Evolutionary conservation across 2,888 invertebrate species (phyloP).

Genomic region (Phlogophora meticulosa): DNA sequence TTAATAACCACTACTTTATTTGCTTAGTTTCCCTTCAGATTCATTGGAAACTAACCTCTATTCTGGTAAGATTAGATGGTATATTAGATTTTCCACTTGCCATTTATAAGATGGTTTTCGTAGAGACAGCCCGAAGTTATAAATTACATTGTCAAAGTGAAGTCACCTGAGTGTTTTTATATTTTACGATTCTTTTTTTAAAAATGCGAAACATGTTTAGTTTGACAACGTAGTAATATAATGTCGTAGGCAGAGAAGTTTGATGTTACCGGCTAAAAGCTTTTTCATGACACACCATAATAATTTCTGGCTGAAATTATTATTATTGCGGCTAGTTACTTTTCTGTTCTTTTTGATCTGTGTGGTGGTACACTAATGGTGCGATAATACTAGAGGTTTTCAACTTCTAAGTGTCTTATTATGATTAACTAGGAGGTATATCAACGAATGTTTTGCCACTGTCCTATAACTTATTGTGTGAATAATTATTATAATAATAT

Average conservation of each 20-base stretch:
- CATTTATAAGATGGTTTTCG: conserved; percentile 44
- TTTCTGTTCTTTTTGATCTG: conserved; percentile 44
- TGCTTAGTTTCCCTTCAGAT: neutral
- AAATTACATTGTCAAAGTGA: conserved; percentile 76
- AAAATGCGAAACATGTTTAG: conserved; percentile 74
- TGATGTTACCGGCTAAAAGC: conserved; percentile 62
- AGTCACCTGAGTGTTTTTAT: conserved; percentile 83
- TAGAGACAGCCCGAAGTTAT: conserved; percentile 70
- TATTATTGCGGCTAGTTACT: conserved; percentile 39
- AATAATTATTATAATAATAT: no score
- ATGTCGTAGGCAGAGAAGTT: conserved; percentile 60
- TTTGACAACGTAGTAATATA: conserved; percentile 70
- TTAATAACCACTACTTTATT: conserved; percentile 58
- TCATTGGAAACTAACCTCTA: conserved; percentile 43
- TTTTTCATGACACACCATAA: conserved; percentile 58
- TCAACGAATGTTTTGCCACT: conserved; percentile 11
- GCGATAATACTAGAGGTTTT: neutral
- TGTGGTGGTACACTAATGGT: conserved; percentile 31
- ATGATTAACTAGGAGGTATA: neutral
- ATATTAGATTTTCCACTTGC: neutral
- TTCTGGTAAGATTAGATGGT: rapidly evolving
- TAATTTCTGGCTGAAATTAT: conserved; percentile 47
- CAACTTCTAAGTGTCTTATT: conserved; percentile 28
- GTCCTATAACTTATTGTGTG: neutral
- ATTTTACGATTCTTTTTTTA: conserved; percentile 74